Conservation (phyloP, 2,113 vertebrate species). For the Helogale parvula region DNA sequence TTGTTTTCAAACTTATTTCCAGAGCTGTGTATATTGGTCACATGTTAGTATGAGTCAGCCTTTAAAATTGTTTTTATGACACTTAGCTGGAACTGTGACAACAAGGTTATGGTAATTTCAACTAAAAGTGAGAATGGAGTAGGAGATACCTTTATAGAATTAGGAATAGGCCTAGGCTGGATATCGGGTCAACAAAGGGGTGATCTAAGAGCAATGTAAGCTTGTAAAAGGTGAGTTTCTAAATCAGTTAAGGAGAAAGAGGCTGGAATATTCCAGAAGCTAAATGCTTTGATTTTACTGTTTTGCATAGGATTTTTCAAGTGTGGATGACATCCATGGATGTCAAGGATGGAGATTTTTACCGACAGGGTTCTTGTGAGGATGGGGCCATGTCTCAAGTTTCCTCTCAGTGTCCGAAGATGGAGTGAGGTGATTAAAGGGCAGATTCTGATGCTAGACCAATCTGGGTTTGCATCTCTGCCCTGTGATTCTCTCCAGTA, state of each 20-base stretch:
- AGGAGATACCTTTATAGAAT: background rate
- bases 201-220: background rate
- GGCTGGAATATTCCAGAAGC: background rate
- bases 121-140: background rate
- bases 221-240: background rate
- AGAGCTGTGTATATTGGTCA: background rate
- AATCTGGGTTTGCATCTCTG: background rate
- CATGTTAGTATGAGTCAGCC: background rate
- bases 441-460: background rate
- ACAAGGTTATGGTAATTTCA: background rate
- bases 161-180: background rate
- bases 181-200: background rate
- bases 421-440: background rate
- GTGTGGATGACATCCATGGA: background rate
- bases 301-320: background rate
- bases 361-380: background rate
- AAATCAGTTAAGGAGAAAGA: background rate
- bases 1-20: background rate
- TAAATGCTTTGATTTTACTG: background rate
- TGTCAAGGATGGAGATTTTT: background rate
- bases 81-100: background rate
- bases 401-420: background rate
- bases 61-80: slow-evolving; percentile 16
- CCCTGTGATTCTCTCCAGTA: background rate
- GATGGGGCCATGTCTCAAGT: background rate